phyloP scores from a whole-genome alignment of 2,888 invertebrate genomes.

The Unio pictorum region DNA sequence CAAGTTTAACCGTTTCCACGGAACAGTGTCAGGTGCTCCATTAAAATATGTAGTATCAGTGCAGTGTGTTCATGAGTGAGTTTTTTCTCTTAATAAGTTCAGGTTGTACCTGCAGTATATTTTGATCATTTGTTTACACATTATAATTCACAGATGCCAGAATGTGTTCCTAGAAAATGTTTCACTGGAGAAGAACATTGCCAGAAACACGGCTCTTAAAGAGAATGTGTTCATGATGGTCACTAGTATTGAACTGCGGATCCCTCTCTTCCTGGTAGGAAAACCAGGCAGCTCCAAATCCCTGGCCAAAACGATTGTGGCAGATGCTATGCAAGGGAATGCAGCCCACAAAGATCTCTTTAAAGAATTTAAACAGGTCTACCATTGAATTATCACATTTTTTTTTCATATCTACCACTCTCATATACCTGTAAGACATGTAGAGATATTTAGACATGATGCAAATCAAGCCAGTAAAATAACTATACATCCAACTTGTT shows the following conservation, averaged over 20 bases:
- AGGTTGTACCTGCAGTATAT: no score
- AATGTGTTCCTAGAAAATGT: constrained; percentile 56
- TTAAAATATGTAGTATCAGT: no score
- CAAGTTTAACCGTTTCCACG: no score
- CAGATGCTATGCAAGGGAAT: constrained; percentile 67
- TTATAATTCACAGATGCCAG: constrained; percentile 47
- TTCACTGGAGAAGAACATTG: constrained; percentile 36
- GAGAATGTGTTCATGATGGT: constrained; percentile 71
- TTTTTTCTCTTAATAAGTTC: no score
- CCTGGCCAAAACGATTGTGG: constrained; percentile 67
- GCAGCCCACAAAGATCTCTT: constrained; percentile 56
- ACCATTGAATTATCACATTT: neutral
- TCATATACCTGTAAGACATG: no score
- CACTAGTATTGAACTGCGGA: constrained; percentile 67
- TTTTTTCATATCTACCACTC: no score
- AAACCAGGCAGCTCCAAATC: constrained; percentile 71
- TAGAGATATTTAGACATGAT: no score
- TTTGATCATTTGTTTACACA: no score
- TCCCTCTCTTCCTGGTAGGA: constrained; percentile 69
- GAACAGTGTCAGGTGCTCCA: no score
- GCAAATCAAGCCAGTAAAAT: no score
- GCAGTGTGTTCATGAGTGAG: no score
- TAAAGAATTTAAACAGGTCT: constrained; percentile 60
- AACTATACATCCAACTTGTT: no score
- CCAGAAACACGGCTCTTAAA: constrained; percentile 50